Evolutionary conservation across 2,888 invertebrate genomes (phyloP), one percentile per base, ranked within the genome.

Genomic region (Ptilodon capucinus): DNA sequence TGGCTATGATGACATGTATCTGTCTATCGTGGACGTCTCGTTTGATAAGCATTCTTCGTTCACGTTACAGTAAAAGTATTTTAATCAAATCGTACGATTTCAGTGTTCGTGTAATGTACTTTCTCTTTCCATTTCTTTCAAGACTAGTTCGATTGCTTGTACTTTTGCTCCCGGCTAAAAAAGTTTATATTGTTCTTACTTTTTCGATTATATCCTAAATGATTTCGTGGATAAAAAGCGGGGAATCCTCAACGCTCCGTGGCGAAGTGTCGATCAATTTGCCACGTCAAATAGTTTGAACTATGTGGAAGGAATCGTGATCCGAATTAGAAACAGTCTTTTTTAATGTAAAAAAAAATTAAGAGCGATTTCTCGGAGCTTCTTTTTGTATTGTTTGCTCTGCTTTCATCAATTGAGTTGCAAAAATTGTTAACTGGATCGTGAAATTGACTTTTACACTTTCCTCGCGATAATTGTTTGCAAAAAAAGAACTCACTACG

Each of bases 111-210:
- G 64, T 65, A 68, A 71, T 68, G 64, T 67, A 72, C 72, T 74
- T 76, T 78, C 72, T 61, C 64, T 57, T 65, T 71, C 64, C 63
- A 56, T 69, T 68, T 60, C 64, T 72, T 72, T 66, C 47, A 57
- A 60, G 54, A 56, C 64, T 71, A 70, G 67, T 70, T 68, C 66
- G 54, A 76, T 71, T 57, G 64, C 68, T 75, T 73, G 74, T 72
- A 74, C 70, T 70, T 76, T 66, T 65, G 64, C 60, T 66, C 45
- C 43, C 23, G 61, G 59, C 63, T 60, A 53, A 67, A 70, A 71
- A 70, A 52, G 49, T 28, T 71, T 65, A 65, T 70, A 71, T 71
- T 73, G 68, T 73, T 71, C 64, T 64, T 66, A 60, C 59, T 71
- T 72, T 68, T 71, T 68, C 65, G 55, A 66, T 70, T 73, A 62